phyloP scores from a whole-genome alignment of 2,113 vertebrate species.

The Anser cygnoides region DNA sequence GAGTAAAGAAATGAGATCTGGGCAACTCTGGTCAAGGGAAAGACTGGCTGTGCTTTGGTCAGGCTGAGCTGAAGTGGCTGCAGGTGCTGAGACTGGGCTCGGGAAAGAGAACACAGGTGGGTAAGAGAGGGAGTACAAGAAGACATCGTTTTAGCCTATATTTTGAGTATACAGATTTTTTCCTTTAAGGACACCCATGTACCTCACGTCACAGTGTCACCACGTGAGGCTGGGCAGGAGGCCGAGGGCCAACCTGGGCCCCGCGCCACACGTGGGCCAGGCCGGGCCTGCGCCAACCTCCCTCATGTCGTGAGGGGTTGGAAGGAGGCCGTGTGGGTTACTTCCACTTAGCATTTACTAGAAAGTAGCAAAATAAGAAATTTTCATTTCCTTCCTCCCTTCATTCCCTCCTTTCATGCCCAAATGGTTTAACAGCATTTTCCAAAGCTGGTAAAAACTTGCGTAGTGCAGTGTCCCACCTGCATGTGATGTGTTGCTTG shows the following conservation, averaged over 20 bases:
- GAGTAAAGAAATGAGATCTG: background rate
- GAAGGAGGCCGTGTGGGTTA: background rate
- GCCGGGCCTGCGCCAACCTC: background rate
- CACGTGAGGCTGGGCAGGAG: too few relatives aligned
- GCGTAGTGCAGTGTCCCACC: background rate
- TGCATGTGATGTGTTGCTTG: background rate
- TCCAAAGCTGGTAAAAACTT: background rate
- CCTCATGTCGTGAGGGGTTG: background rate
- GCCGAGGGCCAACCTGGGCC: too few relatives aligned
- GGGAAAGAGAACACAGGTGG: background rate
- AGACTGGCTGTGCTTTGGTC: background rate
- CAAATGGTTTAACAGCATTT: background rate
- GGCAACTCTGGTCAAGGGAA: background rate
- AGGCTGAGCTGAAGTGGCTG: background rate
- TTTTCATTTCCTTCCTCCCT: background rate
- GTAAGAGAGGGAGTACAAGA: background rate
- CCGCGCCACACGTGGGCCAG: too few relatives aligned
- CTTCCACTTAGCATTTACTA: background rate
- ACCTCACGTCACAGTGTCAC: background rate
- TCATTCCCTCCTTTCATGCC: background rate
- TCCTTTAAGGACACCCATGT: background rate
- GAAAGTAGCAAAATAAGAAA: background rate
- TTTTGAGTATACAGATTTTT: background rate
- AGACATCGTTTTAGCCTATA: background rate
- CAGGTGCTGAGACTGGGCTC: background rate